Evolutionary conservation across 2,888 invertebrate species (phyloP).

Genomic region (Odontocerum albicorne): DNA sequence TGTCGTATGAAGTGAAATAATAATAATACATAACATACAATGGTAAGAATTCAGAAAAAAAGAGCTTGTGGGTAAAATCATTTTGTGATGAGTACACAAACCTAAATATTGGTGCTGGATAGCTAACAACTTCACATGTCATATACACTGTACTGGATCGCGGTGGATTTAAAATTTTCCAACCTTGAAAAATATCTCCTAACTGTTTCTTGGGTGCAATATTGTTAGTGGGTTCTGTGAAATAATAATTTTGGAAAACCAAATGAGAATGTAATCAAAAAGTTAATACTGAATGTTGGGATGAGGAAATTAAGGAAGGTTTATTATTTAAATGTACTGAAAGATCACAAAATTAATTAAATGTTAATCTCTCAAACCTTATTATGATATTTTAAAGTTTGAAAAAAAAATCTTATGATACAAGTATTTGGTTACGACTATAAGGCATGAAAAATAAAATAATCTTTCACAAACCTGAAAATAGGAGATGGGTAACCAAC

Average conservation of each 20-base stretch:
- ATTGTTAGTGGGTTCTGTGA: slow-evolving; percentile 60
- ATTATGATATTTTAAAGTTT: too few species aligned
- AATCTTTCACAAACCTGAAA: slow-evolving; percentile 48
- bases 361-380: too few species aligned
- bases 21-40: too few species aligned
- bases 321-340: background rate
- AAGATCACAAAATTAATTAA: too few species aligned
- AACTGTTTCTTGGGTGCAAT: slow-evolving; percentile 61
- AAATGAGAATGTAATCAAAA: slow-evolving; percentile 36
- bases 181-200: slow-evolving; percentile 64
- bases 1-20: background rate
- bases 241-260: slow-evolving; percentile 3
- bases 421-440: background rate
- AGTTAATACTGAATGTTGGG: slow-evolving; percentile 23
- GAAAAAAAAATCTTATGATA: too few species aligned
- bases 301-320: slow-evolving; percentile 1
- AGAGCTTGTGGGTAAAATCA: too few species aligned
- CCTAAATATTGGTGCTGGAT: slow-evolving; percentile 71
- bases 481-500: slow-evolving; percentile 58
- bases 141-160: slow-evolving; percentile 58
- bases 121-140: slow-evolving; percentile 70
- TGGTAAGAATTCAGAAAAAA: too few species aligned
- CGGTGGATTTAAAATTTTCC: slow-evolving; percentile 61
- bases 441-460: slow-evolving; percentile 1
- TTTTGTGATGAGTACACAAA: slow-evolving; percentile 48